Percentiles rank a stretch among this genome's conserved stretches.
Evolutionary conservation across 1,140 invertebrate genomes (phyloP).

Genomic region (Rhyacophila brunnea): DNA sequence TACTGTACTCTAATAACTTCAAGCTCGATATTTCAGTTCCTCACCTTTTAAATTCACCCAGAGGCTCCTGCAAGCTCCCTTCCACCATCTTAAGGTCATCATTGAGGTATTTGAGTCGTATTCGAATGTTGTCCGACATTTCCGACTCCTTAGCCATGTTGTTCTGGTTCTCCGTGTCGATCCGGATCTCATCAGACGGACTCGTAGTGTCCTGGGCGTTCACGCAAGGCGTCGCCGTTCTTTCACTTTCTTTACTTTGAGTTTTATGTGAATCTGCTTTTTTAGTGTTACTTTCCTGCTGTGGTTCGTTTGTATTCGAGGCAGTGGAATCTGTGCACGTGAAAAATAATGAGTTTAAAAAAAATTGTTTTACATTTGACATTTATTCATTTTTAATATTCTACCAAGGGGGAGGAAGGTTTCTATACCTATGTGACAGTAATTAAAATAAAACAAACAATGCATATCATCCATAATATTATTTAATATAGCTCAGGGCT

Average conservation of each 20-base stretch:
- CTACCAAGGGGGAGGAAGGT: too few relatives aligned
- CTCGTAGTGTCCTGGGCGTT: background rate
- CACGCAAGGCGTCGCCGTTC: background rate
- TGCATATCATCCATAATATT: too few relatives aligned
- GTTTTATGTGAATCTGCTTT: background rate
- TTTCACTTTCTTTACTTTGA: constrained; percentile 1
- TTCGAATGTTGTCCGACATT: constrained; percentile 58
- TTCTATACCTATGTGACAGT: too few relatives aligned
- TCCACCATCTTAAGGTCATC: constrained; percentile 80
- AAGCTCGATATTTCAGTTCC: too few relatives aligned
- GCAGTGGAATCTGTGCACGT: too few relatives aligned
- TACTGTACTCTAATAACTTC: too few relatives aligned
- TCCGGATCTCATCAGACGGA: background rate
- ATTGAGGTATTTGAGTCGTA: constrained; percentile 84
- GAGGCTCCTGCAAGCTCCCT: constrained; percentile 69
- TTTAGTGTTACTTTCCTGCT: background rate
- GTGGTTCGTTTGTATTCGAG: too few relatives aligned
- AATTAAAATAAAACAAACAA: too few relatives aligned
- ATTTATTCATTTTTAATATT: too few relatives aligned
- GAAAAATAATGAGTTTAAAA: too few relatives aligned
- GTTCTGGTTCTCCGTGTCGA: constrained; percentile 3
- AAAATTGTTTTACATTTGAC: too few relatives aligned
- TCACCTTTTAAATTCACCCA: constrained; percentile 87
- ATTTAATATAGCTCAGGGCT: too few relatives aligned
- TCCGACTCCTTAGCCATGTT: constrained; percentile 8